Base-by-base conservation (phyloP, 2,888 invertebrate genomes). In the Platycheirus albimanus region DNA sequence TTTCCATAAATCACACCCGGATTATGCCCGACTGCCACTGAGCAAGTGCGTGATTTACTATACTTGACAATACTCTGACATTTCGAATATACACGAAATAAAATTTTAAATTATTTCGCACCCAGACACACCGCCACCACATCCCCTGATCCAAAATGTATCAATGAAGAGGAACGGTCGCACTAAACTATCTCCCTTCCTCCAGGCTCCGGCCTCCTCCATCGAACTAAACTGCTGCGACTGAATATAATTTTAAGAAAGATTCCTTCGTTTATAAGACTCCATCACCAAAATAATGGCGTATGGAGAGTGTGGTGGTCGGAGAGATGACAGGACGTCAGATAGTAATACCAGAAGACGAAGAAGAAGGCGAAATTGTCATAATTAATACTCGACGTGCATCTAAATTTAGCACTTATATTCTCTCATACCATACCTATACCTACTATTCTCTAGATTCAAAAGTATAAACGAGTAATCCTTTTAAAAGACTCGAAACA, bases 301-400 rank as follows among this genome's bases (percentile, higher is more conserved):
- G 58, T 15, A 61, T 43, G 69, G 63, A 2, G 5, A 4, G 30
- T 1, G 8, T 64, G 75, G 63, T 64, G 69, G 69, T 74, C 74
- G 79, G 58, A 58, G 52, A 69, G 78, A 38, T 83, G 78, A 78
- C 83, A 77, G 72, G 43, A 58, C 72, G 78, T 83, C 83, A 81
- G 77, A 81, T 71, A 83, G 72, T 78, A 83, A 83, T 74, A 77
- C 83, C 83, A 83, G 72, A 67, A 83, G 45, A 58, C 58, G 28
- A n/a, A 30, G 41, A 41, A 24, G 83, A 78, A 74, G 77, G 83
- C 69, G 51, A 74, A 83, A 83, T 83, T 70, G 78, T 78, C 78
- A 83, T 83, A 83, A 83, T 83, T 83, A 83, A 83, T 83, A 77
- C 78, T 54, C 69, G 54, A 69, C 78, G 83, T 64, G 78, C 56